Evolutionary conservation across 1,140 invertebrate genomes (phyloP).

Genomic region (Aphaenogaster floridana): DNA sequence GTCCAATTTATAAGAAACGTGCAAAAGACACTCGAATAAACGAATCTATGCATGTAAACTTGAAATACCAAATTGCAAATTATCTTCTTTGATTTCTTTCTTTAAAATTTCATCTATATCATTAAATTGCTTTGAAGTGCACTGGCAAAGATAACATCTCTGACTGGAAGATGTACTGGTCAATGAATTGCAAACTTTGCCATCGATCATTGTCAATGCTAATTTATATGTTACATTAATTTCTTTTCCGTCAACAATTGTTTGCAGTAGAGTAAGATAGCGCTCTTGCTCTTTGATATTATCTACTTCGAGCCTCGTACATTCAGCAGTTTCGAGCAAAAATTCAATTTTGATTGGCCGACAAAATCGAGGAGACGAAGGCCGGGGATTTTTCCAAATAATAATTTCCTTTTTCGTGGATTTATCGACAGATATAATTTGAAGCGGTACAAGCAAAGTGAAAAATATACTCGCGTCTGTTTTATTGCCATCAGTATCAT

Average conservation of each 20-base stretch:
- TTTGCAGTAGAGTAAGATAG: background rate
- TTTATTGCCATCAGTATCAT: no score
- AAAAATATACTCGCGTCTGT: no score
- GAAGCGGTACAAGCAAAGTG: no score
- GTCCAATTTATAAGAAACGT: background rate
- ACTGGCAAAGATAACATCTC: no score
- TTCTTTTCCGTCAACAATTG: background rate
- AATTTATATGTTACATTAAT: background rate
- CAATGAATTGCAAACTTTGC: background rate
- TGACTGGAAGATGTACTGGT: no score
- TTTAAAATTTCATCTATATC: no score
- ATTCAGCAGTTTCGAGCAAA: background rate
- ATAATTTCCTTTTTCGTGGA: no score
- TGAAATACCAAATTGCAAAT: no score
- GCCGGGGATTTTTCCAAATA: background rate
- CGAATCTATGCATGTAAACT: background rate
- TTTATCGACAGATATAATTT: no score
- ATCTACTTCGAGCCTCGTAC: background rate
- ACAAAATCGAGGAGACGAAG: background rate
- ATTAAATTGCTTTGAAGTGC: no score
- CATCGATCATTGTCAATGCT: background rate
- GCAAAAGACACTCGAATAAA: background rate
- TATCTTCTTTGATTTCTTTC: no score
- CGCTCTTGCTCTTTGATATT: background rate
- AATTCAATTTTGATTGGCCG: background rate